Conservation (phyloP, 2,888 invertebrate genomes). For the Agriopis leucophaearia region DNA sequence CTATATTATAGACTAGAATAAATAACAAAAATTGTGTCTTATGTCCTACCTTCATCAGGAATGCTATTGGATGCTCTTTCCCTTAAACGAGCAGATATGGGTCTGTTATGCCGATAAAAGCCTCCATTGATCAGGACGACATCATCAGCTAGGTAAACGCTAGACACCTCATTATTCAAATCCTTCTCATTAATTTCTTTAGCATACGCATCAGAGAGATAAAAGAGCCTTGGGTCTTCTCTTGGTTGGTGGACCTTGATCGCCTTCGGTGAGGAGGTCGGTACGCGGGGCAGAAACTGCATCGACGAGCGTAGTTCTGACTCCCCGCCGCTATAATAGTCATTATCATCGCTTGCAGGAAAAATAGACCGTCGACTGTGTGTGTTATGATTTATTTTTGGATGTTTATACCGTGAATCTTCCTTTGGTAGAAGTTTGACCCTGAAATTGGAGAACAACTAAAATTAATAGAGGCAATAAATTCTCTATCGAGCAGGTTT, state of each 20-base stretch:
- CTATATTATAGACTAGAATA: too few species aligned
- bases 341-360: slow-evolving; percentile 69
- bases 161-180: slow-evolving; percentile 67
- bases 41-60: slow-evolving; percentile 48
- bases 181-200: slow-evolving; percentile 70
- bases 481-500: slow-evolving; percentile 5
- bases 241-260: slow-evolving; percentile 70
- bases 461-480: slow-evolving; percentile 19
- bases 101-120: slow-evolving; percentile 38
- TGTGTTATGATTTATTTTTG: slow-evolving; percentile 36
- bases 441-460: slow-evolving; percentile 57
- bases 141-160: slow-evolving; percentile 69
- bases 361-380: slow-evolving; percentile 57
- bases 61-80: slow-evolving; percentile 54
- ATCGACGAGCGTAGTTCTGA: slow-evolving; percentile 58
- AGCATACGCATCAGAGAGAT: slow-evolving; percentile 78
- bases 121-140: slow-evolving; percentile 61
- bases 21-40: too few species aligned
- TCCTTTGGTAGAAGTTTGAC: slow-evolving; percentile 60
- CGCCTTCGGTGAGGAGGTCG: slow-evolving; percentile 58
- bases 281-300: slow-evolving; percentile 57
- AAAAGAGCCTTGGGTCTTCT: slow-evolving; percentile 78
- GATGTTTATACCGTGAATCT: slow-evolving; percentile 36
- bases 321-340: slow-evolving; percentile 73
- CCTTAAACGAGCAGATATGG: slow-evolving; percentile 50